phyloP scores from a whole-genome alignment of 2,113 vertebrate genomes.

The Mixornis gularis region DNA sequence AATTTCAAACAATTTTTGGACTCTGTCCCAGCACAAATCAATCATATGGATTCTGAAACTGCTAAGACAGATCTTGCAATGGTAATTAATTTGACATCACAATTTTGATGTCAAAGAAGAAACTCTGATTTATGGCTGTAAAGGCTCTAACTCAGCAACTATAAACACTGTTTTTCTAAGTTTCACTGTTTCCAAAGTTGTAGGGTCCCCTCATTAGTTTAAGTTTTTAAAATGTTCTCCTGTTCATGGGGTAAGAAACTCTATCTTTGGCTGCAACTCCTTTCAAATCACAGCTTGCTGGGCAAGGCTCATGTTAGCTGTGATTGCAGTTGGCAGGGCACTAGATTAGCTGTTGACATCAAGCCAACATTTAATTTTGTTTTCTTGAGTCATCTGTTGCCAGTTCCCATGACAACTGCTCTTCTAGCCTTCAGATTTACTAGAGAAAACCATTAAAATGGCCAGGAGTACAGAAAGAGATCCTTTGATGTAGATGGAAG shows the following conservation, averaged over 20 bases:
- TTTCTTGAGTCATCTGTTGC: constrained; percentile 65
- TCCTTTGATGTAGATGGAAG: constrained; percentile 25
- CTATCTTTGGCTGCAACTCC: constrained; percentile 46
- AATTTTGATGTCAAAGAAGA: neutral
- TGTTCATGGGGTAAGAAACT: constrained; percentile 39
- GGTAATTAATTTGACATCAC: constrained; percentile 39
- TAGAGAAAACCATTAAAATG: constrained; percentile 39
- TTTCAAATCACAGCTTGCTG: constrained; percentile 60
- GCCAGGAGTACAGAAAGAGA: neutral
- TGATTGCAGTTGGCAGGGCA: constrained; percentile 62
- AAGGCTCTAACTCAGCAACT: neutral
- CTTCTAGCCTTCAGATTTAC: constrained; percentile 49
- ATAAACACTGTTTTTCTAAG: neutral
- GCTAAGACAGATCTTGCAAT: constrained; percentile 14
- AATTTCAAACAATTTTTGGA: constrained; percentile 38
- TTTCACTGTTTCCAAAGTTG: neutral
- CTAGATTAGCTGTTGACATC: constrained; percentile 58
- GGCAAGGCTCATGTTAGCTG: constrained; percentile 42
- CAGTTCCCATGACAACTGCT: constrained; percentile 61
- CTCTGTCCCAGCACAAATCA: constrained; percentile 37
- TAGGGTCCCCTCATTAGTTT: constrained; percentile 20
- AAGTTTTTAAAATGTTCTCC: constrained; percentile 17
- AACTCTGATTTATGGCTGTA: neutral
- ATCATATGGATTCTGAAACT: constrained; percentile 9
- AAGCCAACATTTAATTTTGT: constrained; percentile 65